Conservation (phyloP, 2,113 vertebrate species). For the Bubo bubo region DNA sequence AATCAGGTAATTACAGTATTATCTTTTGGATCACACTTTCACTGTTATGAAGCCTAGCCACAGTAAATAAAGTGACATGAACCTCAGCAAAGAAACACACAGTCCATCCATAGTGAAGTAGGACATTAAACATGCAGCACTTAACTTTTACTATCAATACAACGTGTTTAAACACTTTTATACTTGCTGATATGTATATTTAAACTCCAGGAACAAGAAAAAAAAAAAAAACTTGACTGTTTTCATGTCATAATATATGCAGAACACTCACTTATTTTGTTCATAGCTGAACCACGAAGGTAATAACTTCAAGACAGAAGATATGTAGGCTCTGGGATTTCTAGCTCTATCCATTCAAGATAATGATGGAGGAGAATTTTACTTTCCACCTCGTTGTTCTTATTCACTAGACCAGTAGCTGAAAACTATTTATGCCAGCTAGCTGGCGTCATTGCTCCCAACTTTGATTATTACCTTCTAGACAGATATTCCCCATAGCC, state of each 20-base stretch:
- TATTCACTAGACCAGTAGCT: not conserved
- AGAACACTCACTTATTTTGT: not conserved
- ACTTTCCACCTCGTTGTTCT: not conserved
- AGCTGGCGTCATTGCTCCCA: not conserved
- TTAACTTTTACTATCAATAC: not conserved
- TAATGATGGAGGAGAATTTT: not conserved
- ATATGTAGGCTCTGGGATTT: not conserved
- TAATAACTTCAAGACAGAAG: not conserved
- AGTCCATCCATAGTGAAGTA: not conserved
- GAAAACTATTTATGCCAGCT: not conserved
- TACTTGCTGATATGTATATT: not conserved
- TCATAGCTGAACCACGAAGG: not conserved
- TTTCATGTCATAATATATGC: not conserved
- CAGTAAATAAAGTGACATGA: not conserved
- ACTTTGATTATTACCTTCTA: not conserved
- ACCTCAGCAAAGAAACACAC: not conserved
- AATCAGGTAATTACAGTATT: not conserved
- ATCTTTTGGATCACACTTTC: not conserved
- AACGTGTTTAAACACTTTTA: not conserved
- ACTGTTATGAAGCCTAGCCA: not conserved
- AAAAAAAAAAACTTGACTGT: not conserved
- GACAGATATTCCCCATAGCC: not conserved
- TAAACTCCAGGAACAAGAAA: not conserved
- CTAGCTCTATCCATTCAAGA: not conserved
- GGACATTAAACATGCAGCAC: not conserved